Conservation (phyloP, 2,797 vertebrate genomes). For the Phylloscopus collybita region DNA sequence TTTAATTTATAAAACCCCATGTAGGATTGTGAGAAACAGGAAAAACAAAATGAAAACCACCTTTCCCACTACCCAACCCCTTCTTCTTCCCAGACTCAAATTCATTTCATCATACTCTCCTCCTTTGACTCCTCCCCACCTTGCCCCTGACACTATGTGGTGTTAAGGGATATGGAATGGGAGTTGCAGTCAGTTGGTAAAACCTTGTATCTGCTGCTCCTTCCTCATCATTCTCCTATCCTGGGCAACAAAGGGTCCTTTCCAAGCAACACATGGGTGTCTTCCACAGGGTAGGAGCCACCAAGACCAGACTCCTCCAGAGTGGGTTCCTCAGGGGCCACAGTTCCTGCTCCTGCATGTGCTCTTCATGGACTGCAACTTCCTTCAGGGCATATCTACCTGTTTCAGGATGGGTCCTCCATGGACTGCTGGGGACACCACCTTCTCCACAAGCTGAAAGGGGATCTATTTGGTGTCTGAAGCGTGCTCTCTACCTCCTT, state of each 20-base stretch:
- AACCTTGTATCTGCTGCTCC: neutral
- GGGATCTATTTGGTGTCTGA: neutral
- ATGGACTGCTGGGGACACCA: neutral
- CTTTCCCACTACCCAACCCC: neutral
- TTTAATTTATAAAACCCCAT: neutral
- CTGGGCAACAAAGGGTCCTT: neutral
- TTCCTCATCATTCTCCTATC: neutral
- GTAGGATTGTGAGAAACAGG: neutral
- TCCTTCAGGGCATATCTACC: neutral
- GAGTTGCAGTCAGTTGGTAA: neutral
- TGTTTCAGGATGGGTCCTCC: neutral
- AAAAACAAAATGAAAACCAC: neutral
- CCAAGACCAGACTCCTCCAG: neutral
- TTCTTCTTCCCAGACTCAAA: neutral
- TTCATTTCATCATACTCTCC: neutral
- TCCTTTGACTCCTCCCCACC: neutral
- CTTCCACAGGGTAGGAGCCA: accelerated
- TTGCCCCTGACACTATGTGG: neutral
- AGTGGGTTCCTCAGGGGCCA: accelerated
- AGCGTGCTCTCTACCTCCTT: neutral
- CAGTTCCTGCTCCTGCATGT: neutral
- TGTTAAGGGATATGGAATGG: neutral
- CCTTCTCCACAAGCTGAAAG: neutral
- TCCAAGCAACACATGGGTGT: neutral
- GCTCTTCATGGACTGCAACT: neutral